Percentiles rank a stretch among this genome's conserved stretches.
Evolutionary conservation across 2,113 vertebrate genomes (phyloP).

Genomic region (Lophotis ruficrista): DNA sequence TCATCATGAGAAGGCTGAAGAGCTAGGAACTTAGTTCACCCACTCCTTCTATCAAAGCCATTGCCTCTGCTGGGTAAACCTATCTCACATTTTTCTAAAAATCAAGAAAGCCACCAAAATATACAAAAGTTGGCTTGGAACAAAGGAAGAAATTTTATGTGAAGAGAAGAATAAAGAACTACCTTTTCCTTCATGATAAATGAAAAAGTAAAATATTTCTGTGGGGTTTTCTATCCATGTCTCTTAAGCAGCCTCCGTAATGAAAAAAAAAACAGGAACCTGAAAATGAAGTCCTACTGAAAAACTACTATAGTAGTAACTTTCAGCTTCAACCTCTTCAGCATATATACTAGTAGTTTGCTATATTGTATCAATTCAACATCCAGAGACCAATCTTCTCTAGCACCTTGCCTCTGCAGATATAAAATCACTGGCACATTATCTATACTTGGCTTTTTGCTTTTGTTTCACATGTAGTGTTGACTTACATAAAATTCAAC

Average conservation of each 20-base stretch:
- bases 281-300: neutral
- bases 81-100: neutral
- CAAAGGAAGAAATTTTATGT: rapidly evolving
- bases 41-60: neutral
- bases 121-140: neutral
- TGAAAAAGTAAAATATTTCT: neutral
- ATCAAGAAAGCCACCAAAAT: neutral
- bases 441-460: neutral
- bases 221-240: neutral
- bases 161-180: neutral
- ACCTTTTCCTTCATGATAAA: neutral
- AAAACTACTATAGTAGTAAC: neutral
- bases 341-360: neutral
- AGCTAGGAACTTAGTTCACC: neutral
- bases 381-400: neutral
- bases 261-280: neutral
- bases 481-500: neutral
- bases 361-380: neutral
- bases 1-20: neutral
- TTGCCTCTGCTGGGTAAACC: neutral
- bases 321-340: neutral
- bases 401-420: neutral
- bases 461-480: neutral
- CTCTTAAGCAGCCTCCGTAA: neutral
- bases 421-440: neutral